Evolutionary conservation across 2,113 vertebrate species (phyloP), one percentile per base, ranked within the genome.

Genomic region (Siniperca knerii): DNA sequence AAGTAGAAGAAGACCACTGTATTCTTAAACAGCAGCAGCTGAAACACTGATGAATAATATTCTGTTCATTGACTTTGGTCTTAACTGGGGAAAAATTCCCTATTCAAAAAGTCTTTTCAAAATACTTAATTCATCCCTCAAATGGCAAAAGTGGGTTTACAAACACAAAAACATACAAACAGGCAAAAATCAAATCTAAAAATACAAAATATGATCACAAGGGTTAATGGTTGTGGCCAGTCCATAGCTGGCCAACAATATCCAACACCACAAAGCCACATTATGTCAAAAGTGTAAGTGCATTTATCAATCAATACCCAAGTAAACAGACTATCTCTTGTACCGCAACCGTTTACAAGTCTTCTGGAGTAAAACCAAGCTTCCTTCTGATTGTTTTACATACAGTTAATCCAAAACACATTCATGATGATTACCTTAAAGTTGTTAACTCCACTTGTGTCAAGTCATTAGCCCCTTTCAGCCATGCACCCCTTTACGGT

Each of bases 31-130:
- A 54, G 52, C 23, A 55, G 80, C 70, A 65, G 74, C 65, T 25
- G 50, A 60, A 70, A 55, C 57, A 13, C 66, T 44, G 40, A 60
- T 66, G 57, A 62, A 54, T 35, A 29, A 73, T 42, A 33, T 33
- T 67, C 61, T 80, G 79, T 79, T 52, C 52, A 67, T 13, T 66
- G 52, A 61, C 15, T 62, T 66, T 10, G 23, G 29, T 11, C 5
- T 29, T 40, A 37, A 54, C 35, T 46, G 16, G 65, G 10, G 54
- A 48, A 55, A 57, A 81, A 25, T 70, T 40, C 5, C 0, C 2
- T 58, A 40, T 8, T 40, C 40, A 40, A 40, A 44, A 44, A 2
- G 42, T 70, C 2, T 16, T 11, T 48, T 58, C 15, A 40, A 42
- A 71, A 67, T 11, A 12, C 33, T 35, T 33, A 2, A 54, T 48